Evolutionary conservation across 2,113 vertebrate genomes (phyloP).

Genomic region (Cebus imitator): DNA sequence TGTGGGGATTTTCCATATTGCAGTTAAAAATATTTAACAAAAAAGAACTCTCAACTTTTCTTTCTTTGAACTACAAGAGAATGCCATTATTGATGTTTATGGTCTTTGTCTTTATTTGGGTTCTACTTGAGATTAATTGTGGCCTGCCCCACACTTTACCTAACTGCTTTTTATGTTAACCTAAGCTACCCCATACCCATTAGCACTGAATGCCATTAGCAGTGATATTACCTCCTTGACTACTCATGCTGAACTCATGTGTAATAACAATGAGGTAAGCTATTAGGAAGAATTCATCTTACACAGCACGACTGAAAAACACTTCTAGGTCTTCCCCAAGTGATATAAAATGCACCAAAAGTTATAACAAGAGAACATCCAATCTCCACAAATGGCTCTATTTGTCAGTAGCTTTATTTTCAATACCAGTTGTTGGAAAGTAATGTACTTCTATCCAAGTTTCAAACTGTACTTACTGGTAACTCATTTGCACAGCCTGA

Average conservation of each 20-base stretch:
- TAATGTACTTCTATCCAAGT: slow-evolving; percentile 52
- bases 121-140: slow-evolving; percentile 52
- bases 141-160: neutral
- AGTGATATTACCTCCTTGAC: neutral
- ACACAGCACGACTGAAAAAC: slow-evolving; percentile 50
- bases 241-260: slow-evolving; percentile 47
- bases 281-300: slow-evolving; percentile 75
- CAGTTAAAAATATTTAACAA: slow-evolving; percentile 33
- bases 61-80: neutral
- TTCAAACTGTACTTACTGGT: slow-evolving; percentile 51
- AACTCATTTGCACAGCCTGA: slow-evolving; percentile 49
- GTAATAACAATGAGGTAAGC: slow-evolving; percentile 76
- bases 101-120: slow-evolving; percentile 4
- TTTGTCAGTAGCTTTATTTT: slow-evolving; percentile 68
- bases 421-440: slow-evolving; percentile 53
- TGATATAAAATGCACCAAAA: slow-evolving; percentile 64
- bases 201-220: neutral
- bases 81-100: neutral
- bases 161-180: slow-evolving; percentile 47
- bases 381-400: slow-evolving; percentile 62
- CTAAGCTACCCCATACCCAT: slow-evolving; percentile 24
- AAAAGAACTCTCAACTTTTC: neutral
- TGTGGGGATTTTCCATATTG: neutral
- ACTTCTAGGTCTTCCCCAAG: slow-evolving; percentile 55
- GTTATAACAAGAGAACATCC: slow-evolving; percentile 66